phyloP scores from a whole-genome alignment of 2,113 vertebrate genomes.

The Bagarius yarrelli region DNA sequence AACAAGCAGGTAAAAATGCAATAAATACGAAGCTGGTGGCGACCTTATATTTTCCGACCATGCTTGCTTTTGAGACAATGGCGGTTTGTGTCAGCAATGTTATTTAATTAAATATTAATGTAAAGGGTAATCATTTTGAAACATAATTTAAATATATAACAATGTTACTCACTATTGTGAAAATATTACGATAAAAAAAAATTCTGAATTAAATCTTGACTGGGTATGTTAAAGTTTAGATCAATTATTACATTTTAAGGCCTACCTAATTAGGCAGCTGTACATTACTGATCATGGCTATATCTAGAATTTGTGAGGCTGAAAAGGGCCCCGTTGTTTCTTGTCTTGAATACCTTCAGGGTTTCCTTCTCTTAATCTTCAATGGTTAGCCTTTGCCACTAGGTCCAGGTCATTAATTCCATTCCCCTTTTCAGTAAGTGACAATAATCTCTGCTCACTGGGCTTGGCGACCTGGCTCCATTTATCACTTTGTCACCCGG shows the following conservation, averaged over 20 bases:
- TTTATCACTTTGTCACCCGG: slow-evolving; percentile 65
- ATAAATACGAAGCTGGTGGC: too few relatives aligned
- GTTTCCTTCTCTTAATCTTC: slow-evolving; percentile 57
- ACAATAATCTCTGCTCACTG: slow-evolving; percentile 67
- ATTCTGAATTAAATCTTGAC: too few relatives aligned
- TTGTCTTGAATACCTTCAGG: slow-evolving; percentile 43
- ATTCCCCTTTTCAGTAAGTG: slow-evolving; percentile 55
- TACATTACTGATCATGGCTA: slow-evolving; percentile 21
- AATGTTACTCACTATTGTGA: too few relatives aligned
- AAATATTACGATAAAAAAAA: too few relatives aligned
- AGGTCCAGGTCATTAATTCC: slow-evolving; percentile 63
- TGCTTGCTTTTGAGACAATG: too few relatives aligned
- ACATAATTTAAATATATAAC: too few relatives aligned
- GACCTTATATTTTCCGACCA: too few relatives aligned
- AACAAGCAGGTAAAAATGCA: too few relatives aligned
- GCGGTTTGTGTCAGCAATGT: too few relatives aligned
- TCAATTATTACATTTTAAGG: slow-evolving; percentile 9
- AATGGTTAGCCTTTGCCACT: slow-evolving; percentile 65
- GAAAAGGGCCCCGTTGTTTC: slow-evolving; percentile 41
- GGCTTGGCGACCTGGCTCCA: slow-evolving; percentile 49
- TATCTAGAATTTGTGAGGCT: slow-evolving; percentile 30
- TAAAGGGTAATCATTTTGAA: too few relatives aligned
- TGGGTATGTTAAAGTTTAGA: slow-evolving; percentile 20
- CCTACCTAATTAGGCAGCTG: slow-evolving; percentile 26
- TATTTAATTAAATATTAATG: too few relatives aligned